These are phyloP conservation scores for Spialia ferax DNA, from an alignment of 2,888 invertebrate genomes.

Conservation along the genomic window DNA sequence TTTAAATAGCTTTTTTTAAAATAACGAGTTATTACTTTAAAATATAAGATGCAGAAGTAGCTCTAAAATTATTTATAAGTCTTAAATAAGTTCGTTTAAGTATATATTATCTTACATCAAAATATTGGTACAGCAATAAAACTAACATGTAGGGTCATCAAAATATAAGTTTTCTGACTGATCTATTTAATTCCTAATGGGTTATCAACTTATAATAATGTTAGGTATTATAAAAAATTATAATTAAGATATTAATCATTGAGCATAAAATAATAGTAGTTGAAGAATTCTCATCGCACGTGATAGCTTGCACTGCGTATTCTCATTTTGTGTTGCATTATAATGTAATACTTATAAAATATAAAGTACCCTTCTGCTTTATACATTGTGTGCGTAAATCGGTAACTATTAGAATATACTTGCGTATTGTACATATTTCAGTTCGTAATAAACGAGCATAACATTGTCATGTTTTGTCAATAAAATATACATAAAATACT, in stretches of 20 bases:
- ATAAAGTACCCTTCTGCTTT: constrained; percentile 22
- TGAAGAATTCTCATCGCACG: constrained; percentile 25
- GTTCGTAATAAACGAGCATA: constrained; percentile 26
- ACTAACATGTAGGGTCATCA: constrained; percentile 20
- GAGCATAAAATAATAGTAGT: constrained; percentile 7
- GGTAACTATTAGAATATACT: constrained; percentile 33
- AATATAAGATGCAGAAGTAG: constrained; percentile 39
- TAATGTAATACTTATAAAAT: constrained; percentile 10
- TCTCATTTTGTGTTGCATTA: constrained; percentile 25
- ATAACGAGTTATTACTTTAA: constrained; percentile 17
- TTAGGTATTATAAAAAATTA: constrained; percentile 6
- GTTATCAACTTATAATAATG: constrained; percentile 19
- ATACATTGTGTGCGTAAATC: constrained; percentile 34
- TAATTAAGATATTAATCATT: constrained; percentile 22
- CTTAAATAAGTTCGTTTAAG: constrained; percentile 26
- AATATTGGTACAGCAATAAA: constrained; percentile 37
- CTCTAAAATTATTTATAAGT: constrained; percentile 32
- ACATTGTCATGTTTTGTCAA: constrained; percentile 38
- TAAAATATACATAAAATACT: constrained; percentile 34
- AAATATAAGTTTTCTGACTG: constrained; percentile 31
- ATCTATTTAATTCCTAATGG: constrained; percentile 32
- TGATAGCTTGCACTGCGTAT: constrained; percentile 30
- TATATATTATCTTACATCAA: constrained; percentile 5
- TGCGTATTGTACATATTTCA: constrained; percentile 39
- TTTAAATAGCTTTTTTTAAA: constrained; percentile 6